A percentile compares a stretch with the other conserved stretches of the same genome.
Evolutionary conservation across 2,888 invertebrate genomes (phyloP).

Genomic region (Autographa gamma): DNA sequence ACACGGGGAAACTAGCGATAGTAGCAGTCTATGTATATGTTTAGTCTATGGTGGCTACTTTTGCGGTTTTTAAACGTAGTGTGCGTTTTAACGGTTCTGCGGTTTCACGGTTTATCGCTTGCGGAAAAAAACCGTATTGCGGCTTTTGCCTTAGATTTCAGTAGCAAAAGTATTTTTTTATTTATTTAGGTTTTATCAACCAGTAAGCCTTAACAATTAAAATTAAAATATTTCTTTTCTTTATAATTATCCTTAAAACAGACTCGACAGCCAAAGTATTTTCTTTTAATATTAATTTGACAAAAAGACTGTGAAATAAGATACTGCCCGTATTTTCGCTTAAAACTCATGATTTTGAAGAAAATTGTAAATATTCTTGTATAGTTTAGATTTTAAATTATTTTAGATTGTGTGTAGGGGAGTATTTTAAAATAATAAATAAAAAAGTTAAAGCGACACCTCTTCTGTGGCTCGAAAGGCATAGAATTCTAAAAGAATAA

Average conservation of each 20-base stretch:
- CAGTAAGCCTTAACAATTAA: constrained; percentile 3
- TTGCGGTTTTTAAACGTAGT: too few relatives aligned
- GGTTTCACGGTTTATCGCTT: too few relatives aligned
- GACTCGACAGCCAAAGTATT: constrained; percentile 53
- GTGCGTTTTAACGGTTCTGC: too few relatives aligned
- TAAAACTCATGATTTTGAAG: constrained; percentile 12
- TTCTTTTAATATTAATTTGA: constrained; percentile 40
- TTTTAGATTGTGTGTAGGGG: not conserved
- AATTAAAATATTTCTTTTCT: constrained; percentile 1
- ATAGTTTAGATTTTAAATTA: constrained; percentile 21
- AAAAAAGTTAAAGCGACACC: too few relatives aligned
- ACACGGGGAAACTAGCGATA: too few relatives aligned
- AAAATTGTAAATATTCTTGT: constrained; percentile 49
- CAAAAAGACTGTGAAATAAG: constrained; percentile 60
- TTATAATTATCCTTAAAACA: constrained; percentile 24
- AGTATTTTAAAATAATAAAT: not conserved
- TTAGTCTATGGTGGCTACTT: too few relatives aligned
- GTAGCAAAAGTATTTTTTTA: too few relatives aligned
- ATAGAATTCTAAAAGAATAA: too few relatives aligned
- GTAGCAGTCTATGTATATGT: too few relatives aligned
- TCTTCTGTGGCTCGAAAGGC: too few relatives aligned
- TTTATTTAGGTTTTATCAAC: not conserved
- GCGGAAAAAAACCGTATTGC: too few relatives aligned
- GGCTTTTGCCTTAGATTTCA: too few relatives aligned
- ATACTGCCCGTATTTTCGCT: constrained; percentile 58